Conservation (phyloP, 2,113 vertebrate genomes). For the Oryzias woworae region DNA sequence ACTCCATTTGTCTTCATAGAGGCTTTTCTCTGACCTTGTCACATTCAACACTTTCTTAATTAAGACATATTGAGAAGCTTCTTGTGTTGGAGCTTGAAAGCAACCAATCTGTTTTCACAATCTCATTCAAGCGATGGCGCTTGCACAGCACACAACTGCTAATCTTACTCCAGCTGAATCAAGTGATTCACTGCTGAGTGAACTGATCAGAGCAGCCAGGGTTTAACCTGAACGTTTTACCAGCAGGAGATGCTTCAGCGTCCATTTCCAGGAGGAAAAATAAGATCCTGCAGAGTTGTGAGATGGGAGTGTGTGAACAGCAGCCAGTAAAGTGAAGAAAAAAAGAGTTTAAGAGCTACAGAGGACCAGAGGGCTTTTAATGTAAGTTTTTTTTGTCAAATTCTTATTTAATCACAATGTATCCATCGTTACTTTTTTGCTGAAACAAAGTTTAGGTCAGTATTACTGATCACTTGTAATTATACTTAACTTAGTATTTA, state of each 20-base stretch:
- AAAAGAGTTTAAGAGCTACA: constrained; percentile 13
- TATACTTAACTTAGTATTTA: too few species aligned
- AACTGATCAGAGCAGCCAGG: constrained; percentile 33
- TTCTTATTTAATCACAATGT: background rate
- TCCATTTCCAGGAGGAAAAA: background rate
- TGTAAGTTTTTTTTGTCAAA: background rate
- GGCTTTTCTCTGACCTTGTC: background rate
- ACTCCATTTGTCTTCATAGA: constrained; percentile 40
- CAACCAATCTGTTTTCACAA: constrained; percentile 19
- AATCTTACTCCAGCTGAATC: constrained; percentile 29
- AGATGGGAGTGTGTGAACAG: background rate
- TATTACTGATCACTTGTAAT: too few species aligned
- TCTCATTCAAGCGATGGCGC: background rate
- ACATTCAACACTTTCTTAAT: constrained; percentile 38
- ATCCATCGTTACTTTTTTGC: background rate
- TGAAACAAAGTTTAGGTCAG: too few species aligned
- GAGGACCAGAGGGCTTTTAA: background rate
- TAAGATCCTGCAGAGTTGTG: constrained; percentile 4
- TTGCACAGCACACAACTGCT: constrained; percentile 25
- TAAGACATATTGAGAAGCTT: constrained; percentile 37
- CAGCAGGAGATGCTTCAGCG: constrained; percentile 24
- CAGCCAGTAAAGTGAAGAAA: constrained; percentile 10
- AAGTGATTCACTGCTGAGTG: constrained; percentile 25
- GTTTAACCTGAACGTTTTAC: constrained; percentile 25
- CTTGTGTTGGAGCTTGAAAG: constrained; percentile 27